A percentile compares a stretch with the other conserved stretches of the same genome.
phyloP scores from a whole-genome alignment of 1,140 invertebrate species.

The Ips typographus region DNA sequence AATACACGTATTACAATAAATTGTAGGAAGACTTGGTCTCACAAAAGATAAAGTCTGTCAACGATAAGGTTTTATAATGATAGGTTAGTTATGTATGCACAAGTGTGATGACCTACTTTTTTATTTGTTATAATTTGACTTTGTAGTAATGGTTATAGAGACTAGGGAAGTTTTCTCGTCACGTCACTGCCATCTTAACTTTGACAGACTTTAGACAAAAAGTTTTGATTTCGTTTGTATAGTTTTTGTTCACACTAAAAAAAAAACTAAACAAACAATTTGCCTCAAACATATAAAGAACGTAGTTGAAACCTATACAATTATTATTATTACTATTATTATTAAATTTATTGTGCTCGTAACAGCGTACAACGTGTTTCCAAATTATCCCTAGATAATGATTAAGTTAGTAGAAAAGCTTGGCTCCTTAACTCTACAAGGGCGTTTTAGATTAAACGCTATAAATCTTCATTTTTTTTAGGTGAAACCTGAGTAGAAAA shows the following conservation, averaged over 20 bases:
- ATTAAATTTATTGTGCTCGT: not conserved
- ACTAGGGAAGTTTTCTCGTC: too few relatives aligned
- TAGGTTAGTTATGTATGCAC: not conserved
- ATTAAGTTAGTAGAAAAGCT: conserved; percentile 27
- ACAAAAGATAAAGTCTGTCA: conserved; percentile 21
- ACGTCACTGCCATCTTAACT: too few relatives aligned
- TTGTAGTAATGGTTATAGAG: too few relatives aligned
- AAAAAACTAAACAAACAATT: too few relatives aligned
- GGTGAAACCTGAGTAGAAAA: too few relatives aligned
- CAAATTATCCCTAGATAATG: conserved; percentile 10
- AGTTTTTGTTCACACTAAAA: too few relatives aligned
- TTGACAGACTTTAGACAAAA: too few relatives aligned
- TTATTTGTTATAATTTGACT: too few relatives aligned
- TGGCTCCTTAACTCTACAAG: conserved; percentile 13
- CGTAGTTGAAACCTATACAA: too few relatives aligned
- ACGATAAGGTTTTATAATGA: conserved; percentile 13
- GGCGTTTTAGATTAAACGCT: not conserved
- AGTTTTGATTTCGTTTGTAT: too few relatives aligned
- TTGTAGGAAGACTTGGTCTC: conserved; percentile 32
- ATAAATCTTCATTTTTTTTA: not conserved
- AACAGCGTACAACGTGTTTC: conserved; percentile 3
- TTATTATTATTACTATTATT: not conserved
- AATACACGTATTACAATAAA: conserved; percentile 14
- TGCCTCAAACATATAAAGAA: too few relatives aligned
- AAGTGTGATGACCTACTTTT: too few relatives aligned